Evolutionary conservation across 2,888 invertebrate species (phyloP).

Genomic region (Ceriagrion tenellum): DNA sequence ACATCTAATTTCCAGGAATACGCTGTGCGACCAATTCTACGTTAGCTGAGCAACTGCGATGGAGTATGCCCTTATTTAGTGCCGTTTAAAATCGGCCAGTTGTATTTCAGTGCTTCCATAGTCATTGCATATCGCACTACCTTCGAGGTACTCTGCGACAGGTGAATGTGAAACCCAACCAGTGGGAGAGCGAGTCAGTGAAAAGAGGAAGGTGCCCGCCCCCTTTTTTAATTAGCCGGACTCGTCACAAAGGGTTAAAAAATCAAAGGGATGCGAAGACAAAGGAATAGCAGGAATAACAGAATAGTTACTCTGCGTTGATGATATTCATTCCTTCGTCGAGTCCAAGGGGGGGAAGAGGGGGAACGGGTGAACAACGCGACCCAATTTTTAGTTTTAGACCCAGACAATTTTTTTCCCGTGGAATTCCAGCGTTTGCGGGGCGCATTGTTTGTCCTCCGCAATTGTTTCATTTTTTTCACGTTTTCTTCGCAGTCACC

Average conservation of each 20-base stretch:
- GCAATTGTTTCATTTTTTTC: neutral
- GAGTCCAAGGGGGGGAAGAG: too few relatives aligned
- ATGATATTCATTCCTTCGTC: neutral
- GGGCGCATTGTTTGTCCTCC: neutral
- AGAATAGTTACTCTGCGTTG: neutral
- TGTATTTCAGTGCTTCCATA: too few relatives aligned
- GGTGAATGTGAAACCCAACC: too few relatives aligned
- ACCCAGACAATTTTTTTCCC: neutral
- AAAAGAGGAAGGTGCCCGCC: neutral
- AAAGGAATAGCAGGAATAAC: slow-evolving; percentile 1
- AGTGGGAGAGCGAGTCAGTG: neutral
- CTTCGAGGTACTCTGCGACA: too few relatives aligned
- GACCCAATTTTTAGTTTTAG: neutral
- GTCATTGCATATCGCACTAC: too few relatives aligned
- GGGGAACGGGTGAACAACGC: neutral
- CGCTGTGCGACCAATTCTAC: too few relatives aligned
- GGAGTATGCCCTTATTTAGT: too few relatives aligned
- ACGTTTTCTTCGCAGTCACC: neutral
- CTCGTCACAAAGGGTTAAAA: neutral
- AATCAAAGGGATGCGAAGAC: neutral
- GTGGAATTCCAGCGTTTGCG: neutral
- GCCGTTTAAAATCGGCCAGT: too few relatives aligned
- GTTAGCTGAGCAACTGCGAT: too few relatives aligned
- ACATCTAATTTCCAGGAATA: too few relatives aligned
- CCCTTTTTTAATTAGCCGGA: neutral